These are phyloP conservation scores for Apaloderma vittatum DNA, from an alignment of 2,113 vertebrate species.

Conservation along the genomic window DNA sequence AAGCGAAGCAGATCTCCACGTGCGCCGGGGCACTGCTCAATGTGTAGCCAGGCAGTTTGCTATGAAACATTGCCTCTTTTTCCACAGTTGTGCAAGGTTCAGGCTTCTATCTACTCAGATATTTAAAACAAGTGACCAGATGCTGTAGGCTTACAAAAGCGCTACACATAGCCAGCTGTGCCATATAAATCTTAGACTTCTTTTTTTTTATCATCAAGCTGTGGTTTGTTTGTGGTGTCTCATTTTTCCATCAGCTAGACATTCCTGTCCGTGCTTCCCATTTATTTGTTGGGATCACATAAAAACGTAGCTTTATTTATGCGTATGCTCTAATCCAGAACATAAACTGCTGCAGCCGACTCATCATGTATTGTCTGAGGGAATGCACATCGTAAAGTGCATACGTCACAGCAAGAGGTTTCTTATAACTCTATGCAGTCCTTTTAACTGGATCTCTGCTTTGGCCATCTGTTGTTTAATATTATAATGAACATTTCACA, in stretches of 20 bases:
- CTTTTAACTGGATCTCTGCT: slow-evolving; percentile 63
- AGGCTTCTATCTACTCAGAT: slow-evolving; percentile 55
- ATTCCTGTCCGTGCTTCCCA: slow-evolving; percentile 74
- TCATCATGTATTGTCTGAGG: slow-evolving; percentile 59
- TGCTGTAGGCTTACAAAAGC: slow-evolving; percentile 69
- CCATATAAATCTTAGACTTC: slow-evolving; percentile 73
- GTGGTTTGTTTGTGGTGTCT: slow-evolving; percentile 79
- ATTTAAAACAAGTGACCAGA: slow-evolving; percentile 75
- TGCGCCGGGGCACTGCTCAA: background rate
- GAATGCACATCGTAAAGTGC: slow-evolving; percentile 42
- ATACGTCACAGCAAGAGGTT: slow-evolving; percentile 59
- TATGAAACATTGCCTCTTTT: slow-evolving; percentile 30
- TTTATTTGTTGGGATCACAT: slow-evolving; percentile 80
- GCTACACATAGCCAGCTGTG: slow-evolving; percentile 73
- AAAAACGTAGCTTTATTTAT: slow-evolving; percentile 72
- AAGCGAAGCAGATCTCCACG: background rate
- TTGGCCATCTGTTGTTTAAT: slow-evolving; percentile 68
- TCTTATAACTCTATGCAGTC: slow-evolving; percentile 46
- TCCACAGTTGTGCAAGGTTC: slow-evolving; percentile 51
- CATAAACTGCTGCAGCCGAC: slow-evolving; percentile 66
- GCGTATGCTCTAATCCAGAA: slow-evolving; percentile 73
- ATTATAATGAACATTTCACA: slow-evolving; percentile 64
- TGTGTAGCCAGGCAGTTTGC: background rate
- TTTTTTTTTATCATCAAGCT: slow-evolving; percentile 77
- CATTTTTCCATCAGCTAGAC: slow-evolving; percentile 77